Conservation (phyloP, 2,888 invertebrate species). For the Eulithis prunata region DNA sequence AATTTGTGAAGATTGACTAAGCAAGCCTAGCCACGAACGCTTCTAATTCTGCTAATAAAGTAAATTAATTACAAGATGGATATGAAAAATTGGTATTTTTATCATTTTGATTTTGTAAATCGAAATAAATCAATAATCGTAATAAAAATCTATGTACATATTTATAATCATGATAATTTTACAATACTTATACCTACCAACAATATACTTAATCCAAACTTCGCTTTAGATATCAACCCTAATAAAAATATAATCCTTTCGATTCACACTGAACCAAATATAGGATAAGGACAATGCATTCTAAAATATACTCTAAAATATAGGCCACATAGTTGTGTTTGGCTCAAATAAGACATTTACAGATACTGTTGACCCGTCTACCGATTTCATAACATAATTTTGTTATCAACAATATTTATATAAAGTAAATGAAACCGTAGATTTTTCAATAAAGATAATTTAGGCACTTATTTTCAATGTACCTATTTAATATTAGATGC, state of each 20-base stretch:
- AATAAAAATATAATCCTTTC: background rate
- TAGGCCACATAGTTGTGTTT: background rate
- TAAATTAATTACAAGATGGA: too few relatives aligned
- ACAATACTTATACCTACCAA: background rate
- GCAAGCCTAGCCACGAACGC: too few relatives aligned
- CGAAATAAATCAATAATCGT: too few relatives aligned
- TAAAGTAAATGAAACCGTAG: conserved; percentile 33
- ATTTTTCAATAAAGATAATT: conserved; percentile 39
- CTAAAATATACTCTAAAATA: conserved; percentile 1
- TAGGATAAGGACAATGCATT: conserved; percentile 2
- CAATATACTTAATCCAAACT: background rate
- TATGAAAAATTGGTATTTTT: background rate
- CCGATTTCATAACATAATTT: background rate
- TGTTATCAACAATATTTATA: conserved; percentile 2
- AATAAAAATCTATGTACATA: conserved; percentile 5
- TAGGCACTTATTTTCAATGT: background rate
- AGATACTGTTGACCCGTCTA: background rate
- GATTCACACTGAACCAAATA: conserved; percentile 22
- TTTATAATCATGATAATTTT: background rate
- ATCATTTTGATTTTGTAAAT: too few relatives aligned
- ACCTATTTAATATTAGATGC: conserved; percentile 25
- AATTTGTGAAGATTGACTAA: too few relatives aligned
- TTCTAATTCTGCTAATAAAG: too few relatives aligned
- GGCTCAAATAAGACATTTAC: background rate
- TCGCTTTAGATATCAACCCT: conserved; percentile 7